Conservation (phyloP, 1,140 invertebrate genomes). For the Philaenus spumarius region DNA sequence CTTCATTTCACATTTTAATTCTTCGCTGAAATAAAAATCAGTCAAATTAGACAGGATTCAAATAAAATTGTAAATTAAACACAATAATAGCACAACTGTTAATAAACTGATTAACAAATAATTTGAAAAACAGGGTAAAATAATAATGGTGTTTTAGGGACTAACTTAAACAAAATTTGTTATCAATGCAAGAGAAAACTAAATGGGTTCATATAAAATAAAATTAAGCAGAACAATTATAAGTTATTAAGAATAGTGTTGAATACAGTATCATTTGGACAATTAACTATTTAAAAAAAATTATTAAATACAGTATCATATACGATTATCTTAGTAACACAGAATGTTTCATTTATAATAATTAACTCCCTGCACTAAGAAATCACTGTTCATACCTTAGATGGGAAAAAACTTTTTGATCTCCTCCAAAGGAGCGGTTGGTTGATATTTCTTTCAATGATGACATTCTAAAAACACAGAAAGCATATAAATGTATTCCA, state of each 20-base stretch:
- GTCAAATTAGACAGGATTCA: too few relatives aligned
- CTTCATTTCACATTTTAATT: conserved; percentile 85
- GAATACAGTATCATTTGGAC: neutral
- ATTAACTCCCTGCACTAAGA: neutral
- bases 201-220: neutral
- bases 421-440: conserved; percentile 70
- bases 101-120: neutral
- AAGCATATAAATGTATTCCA: too few relatives aligned
- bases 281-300: neutral
- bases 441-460: conserved; percentile 54
- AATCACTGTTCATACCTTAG: conserved; percentile 48
- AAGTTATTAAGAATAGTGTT: neutral
- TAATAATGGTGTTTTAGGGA: neutral
- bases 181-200: neutral
- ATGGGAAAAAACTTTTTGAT: conserved; percentile 81
- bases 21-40: conserved; percentile 51
- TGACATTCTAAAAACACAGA: conserved; percentile 29
- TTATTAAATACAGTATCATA: neutral
- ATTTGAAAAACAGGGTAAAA: neutral
- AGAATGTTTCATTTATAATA: too few relatives aligned
- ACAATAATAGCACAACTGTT: neutral
- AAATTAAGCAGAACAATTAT: neutral
- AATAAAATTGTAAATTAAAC: neutral
- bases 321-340: too few relatives aligned
- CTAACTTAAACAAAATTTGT: neutral